Percentiles rank a stretch among this genome's conserved stretches.
Evolutionary conservation across 2,113 vertebrate genomes (phyloP).

Genomic region (Hiodon alosoides): DNA sequence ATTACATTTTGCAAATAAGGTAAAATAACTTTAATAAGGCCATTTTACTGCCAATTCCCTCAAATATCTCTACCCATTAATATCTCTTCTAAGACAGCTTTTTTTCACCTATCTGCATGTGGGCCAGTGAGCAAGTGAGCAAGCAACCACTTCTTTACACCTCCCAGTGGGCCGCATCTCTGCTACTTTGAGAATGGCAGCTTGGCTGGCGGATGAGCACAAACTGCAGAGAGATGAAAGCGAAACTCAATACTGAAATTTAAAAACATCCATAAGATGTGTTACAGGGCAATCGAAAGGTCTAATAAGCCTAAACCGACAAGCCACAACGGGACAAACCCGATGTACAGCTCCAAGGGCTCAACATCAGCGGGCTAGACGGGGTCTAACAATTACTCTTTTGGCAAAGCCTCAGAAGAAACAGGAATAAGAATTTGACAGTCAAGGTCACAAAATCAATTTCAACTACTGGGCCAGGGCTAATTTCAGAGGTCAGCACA

Average conservation of each 20-base stretch:
- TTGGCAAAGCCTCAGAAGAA: not conserved
- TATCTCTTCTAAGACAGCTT: too few species aligned
- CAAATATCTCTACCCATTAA: too few species aligned
- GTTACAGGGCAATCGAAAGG: too few species aligned
- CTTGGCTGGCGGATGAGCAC: not conserved
- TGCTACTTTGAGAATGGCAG: not conserved
- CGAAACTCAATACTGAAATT: not conserved
- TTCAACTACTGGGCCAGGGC: not conserved
- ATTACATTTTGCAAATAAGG: too few species aligned
- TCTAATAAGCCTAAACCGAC: too few species aligned
- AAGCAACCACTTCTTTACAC: not conserved
- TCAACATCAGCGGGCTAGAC: not conserved
- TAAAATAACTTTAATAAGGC: too few species aligned
- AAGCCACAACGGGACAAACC: too few species aligned
- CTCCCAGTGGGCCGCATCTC: not conserved
- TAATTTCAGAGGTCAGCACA: conserved; percentile 5
- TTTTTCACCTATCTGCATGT: not conserved
- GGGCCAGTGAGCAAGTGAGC: not conserved
- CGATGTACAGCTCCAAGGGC: not conserved
- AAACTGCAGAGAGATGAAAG: not conserved
- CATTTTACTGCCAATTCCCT: too few species aligned
- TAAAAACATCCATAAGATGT: not conserved
- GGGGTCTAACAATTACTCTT: not conserved
- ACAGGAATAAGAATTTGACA: not conserved
- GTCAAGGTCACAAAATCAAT: conserved; percentile 1